Percentiles rank a stretch among this genome's conserved stretches.
phyloP scores from a whole-genome alignment of 2,113 vertebrate species.

The Nannospalax galili region DNA sequence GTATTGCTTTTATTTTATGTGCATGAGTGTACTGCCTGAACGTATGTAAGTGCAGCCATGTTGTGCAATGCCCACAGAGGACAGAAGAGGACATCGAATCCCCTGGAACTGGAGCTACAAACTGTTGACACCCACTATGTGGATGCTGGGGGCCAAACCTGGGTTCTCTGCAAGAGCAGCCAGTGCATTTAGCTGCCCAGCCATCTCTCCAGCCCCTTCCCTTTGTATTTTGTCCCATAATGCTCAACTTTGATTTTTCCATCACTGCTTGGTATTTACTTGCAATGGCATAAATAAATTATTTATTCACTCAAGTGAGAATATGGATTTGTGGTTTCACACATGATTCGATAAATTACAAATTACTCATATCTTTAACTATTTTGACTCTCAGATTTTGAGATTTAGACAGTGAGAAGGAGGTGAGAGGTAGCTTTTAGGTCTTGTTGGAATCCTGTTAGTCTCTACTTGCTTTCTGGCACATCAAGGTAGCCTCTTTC shows the following conservation, averaged over 20 bases:
- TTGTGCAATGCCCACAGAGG: no score
- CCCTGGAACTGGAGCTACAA: no score
- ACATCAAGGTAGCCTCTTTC: not conserved
- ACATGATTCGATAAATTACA: not conserved
- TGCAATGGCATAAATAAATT: not conserved
- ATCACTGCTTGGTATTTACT: no score
- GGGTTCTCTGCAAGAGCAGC: no score
- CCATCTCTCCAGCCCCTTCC: not conserved
- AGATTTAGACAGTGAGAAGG: not conserved
- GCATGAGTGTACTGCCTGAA: no score
- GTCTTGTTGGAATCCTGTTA: not conserved
- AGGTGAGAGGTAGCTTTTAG: not conserved
- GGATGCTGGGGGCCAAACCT: no score
- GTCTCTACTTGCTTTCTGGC: not conserved
- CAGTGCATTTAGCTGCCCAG: no score
- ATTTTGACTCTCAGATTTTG: not conserved
- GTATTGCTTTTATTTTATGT: no score
- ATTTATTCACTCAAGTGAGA: not conserved
- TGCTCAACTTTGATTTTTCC: not conserved
- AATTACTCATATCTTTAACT: not conserved
- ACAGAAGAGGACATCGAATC: no score
- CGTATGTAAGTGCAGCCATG: no score
- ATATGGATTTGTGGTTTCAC: not conserved
- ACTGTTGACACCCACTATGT: no score
- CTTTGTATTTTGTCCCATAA: accelerated